Evolutionary conservation across 1,140 invertebrate genomes (phyloP), one percentile per base, ranked within the genome.

Genomic region (Belonocnema kinseyi): DNA sequence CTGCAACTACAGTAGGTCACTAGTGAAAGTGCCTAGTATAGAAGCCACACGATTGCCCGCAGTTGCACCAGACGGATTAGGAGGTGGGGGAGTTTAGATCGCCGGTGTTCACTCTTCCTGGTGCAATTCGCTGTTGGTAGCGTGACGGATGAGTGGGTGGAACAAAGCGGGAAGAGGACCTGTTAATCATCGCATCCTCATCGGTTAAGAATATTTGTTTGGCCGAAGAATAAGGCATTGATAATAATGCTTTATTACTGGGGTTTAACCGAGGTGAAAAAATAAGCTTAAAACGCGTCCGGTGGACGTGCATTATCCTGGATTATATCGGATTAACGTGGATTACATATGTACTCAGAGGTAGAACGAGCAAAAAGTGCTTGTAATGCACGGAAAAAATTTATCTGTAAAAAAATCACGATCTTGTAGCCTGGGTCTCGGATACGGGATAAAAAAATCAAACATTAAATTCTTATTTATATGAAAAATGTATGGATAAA

Each of bases 11-110:
- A 80, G 80, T 82, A 82, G 82, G 82, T 84, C 82, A 84, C 80
- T 84, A 84, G 83, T 84, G 83, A 84, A 84, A 84, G 83, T 84
- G 79, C 79, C 79, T 83, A 80, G 26, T 33, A 33, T 33, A 33
- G 79, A 66, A 83, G 76, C 77, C 78, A 83, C 82, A 81, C 77
- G 80, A 81, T 81, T 80, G 80, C 75, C 26, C 76, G 79, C 78
- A 82, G 79, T 84, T 83, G 77, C 78, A 84, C 73, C 74, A 82
- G 79, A 79, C 79, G 72, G 78, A 72, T 75, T 75, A 80, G 26
- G 66, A 79, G 83, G 80, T 16, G 75, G 83, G 80, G 77, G 81
- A 77, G 79, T 77, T 79, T 78, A 79, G 83, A 40, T 81, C 74
- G 61, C 77, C 61, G 61, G 61, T 66, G 61, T 78, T 76, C 80